Percentiles rank a stretch among this genome's conserved stretches.
These are phyloP conservation scores for Myripristis jacobus DNA, from an alignment of 2,797 vertebrate species.

Conservation along the genomic window DNA sequence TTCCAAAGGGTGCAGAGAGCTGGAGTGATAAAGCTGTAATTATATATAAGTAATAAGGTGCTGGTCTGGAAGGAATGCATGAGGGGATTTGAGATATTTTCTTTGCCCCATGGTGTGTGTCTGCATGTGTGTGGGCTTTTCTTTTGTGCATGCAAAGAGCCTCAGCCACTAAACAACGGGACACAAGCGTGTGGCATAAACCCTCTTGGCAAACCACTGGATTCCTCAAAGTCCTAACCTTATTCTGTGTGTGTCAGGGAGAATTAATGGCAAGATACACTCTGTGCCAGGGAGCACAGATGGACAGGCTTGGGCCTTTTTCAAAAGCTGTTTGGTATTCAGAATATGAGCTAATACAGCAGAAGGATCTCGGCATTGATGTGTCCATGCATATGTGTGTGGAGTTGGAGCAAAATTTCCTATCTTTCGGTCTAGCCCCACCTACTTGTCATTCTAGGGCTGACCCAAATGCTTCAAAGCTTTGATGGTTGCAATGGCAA, in stretches of 20 bases:
- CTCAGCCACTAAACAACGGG: conserved; percentile 17
- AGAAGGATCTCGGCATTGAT: not conserved
- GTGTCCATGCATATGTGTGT: not conserved
- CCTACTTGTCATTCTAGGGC: no score
- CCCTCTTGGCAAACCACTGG: conserved; percentile 9
- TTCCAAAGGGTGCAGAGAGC: not conserved
- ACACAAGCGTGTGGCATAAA: not conserved
- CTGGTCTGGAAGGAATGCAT: not conserved
- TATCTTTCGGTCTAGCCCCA: not conserved
- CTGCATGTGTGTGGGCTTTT: not conserved
- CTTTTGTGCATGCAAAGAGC: not conserved
- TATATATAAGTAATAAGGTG: not conserved
- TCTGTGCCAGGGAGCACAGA: not conserved
- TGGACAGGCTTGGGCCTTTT: not conserved
- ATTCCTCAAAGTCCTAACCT: conserved; percentile 22
- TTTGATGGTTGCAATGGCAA: no score
- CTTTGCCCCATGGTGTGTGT: conserved; percentile 16
- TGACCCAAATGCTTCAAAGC: no score
- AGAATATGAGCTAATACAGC: not conserved
- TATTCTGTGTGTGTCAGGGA: not conserved
- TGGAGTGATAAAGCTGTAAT: not conserved
- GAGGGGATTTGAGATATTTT: not conserved
- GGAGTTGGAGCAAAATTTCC: not conserved
- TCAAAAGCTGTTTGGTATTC: conserved; percentile 8
- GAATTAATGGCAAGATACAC: conserved; percentile 4